phyloP scores from a whole-genome alignment of 2,113 vertebrate genomes.

The Nyctereutes procyonoides region DNA sequence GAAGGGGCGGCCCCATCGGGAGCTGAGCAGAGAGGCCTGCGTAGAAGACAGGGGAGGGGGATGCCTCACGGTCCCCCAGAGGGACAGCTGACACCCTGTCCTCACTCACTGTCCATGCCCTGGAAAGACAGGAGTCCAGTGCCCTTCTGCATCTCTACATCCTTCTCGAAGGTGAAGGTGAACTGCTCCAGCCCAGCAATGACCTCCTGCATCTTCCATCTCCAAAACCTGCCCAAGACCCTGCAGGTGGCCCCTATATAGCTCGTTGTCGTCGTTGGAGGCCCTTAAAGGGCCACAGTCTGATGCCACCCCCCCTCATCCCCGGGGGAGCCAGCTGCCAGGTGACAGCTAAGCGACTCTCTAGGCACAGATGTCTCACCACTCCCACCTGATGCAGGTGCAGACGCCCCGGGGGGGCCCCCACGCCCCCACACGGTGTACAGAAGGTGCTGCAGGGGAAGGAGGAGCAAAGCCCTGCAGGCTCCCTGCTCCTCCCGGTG shows the following conservation, averaged over 20 bases:
- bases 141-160: constrained; percentile 63
- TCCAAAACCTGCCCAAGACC: neutral
- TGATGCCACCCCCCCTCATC: neutral
- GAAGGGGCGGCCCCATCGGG: fast-evolving
- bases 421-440: neutral
- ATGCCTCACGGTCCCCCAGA: fast-evolving
- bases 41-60: neutral
- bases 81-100: fast-evolving
- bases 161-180: constrained; percentile 72
- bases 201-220: constrained; percentile 73
- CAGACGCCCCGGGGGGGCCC: neutral
- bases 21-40: neutral
- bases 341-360: neutral
- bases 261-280: neutral
- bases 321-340: neutral
- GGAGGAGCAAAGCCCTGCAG: neutral
- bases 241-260: constrained; percentile 46
- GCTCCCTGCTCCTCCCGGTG: neutral
- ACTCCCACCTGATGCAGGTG: neutral
- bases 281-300: neutral
- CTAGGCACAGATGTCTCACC: neutral
- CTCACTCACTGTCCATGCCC: constrained; percentile 77
- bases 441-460: neutral
- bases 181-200: constrained; percentile 70
- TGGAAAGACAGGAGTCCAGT: constrained; percentile 69